Conservation (phyloP, 2,113 vertebrate species). For the Trichechus manatus region DNA sequence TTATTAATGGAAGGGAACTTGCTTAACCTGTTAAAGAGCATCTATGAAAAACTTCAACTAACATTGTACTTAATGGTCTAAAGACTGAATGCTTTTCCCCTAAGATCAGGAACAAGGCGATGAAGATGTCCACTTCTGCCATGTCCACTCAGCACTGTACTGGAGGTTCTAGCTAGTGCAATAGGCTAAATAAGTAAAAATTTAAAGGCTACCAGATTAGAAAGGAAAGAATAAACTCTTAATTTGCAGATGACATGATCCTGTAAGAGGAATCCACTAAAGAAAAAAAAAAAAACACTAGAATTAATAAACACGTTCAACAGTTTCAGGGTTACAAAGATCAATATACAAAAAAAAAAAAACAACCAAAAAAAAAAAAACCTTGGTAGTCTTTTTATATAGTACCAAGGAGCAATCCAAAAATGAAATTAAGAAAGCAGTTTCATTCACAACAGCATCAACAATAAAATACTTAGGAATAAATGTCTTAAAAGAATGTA, state of each 20-base stretch:
- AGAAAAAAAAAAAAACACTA: neutral
- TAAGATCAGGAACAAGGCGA: neutral
- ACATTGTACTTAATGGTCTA: no score
- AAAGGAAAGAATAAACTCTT: conserved; percentile 42
- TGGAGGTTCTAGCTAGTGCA: neutral
- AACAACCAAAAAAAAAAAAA: neutral
- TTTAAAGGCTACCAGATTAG: neutral
- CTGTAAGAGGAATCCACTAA: neutral
- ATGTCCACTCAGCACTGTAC: neutral
- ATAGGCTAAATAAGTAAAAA: neutral
- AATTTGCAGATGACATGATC: neutral
- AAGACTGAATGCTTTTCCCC: no score
- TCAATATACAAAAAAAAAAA: neutral
- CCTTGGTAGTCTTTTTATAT: neutral
- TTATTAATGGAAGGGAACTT: neutral
- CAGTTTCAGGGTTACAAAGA: neutral
- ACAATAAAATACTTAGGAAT: neutral
- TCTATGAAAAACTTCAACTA: neutral
- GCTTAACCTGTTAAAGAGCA: neutral
- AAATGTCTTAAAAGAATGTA: neutral
- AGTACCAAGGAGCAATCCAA: neutral
- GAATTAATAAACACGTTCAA: neutral
- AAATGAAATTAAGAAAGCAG: conserved; percentile 11
- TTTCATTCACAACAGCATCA: neutral
- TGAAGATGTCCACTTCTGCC: neutral